Conservation (phyloP, 2,888 invertebrate species). For the Pachydiplax longipennis region DNA sequence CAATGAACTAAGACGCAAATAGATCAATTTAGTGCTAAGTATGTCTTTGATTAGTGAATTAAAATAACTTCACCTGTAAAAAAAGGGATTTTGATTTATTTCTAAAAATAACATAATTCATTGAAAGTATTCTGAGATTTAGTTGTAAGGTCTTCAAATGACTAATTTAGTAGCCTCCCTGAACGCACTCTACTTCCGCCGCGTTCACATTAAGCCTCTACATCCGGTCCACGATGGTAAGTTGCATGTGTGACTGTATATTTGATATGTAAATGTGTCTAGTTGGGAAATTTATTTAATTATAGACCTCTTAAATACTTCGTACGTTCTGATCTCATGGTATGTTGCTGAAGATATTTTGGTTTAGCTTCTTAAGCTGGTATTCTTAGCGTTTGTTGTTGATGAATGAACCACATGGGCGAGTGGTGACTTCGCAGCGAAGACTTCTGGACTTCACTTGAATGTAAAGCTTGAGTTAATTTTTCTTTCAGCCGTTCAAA, state of each 20-base stretch:
- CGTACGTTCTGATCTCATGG: neutral
- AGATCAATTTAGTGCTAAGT: no score
- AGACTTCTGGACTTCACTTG: neutral
- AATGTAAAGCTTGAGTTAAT: neutral
- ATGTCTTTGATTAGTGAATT: neutral
- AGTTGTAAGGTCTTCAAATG: neutral
- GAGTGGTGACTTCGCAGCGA: neutral
- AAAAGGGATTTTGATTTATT: neutral
- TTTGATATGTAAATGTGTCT: neutral
- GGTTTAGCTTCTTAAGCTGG: no score
- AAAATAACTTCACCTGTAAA: neutral
- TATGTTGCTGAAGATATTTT: neutral
- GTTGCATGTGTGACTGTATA: neutral
- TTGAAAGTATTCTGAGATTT: neutral
- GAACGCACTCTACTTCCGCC: neutral
- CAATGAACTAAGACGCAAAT: no score
- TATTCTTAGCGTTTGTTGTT: neutral
- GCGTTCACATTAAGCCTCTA: neutral
- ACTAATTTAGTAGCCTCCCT: neutral
- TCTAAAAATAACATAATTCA: neutral
- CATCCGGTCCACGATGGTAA: slow-evolving; percentile 47
- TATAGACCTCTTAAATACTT: neutral
- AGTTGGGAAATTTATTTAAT: neutral
- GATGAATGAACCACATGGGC: neutral
- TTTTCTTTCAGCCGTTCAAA: slow-evolving; percentile 75